A percentile compares a stretch with the other conserved stretches of the same genome.
Evolutionary conservation across 2,888 invertebrate genomes (phyloP).

Genomic region (Volucella bombylans): DNA sequence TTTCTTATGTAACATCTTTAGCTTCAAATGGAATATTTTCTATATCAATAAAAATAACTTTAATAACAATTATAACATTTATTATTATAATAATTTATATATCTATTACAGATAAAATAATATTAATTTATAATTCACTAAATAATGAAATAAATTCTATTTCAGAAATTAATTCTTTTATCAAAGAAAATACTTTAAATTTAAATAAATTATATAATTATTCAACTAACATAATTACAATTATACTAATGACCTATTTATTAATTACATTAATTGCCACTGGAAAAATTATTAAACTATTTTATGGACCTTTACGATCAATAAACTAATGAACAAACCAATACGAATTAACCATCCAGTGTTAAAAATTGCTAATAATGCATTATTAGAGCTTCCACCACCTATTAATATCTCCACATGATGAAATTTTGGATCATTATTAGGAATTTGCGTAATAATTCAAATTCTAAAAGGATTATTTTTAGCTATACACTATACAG

Average conservation of each 20-base stretch:
- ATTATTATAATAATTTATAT: constrained; percentile 76
- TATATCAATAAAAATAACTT: constrained; percentile 79
- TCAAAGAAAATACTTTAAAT: constrained; percentile 83
- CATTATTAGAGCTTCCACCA: constrained; percentile 85
- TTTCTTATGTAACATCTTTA: constrained; percentile 86
- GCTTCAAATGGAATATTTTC: constrained; percentile 86
- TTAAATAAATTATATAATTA: constrained; percentile 82
- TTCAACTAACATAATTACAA: constrained; percentile 81
- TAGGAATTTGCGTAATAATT: constrained; percentile 85
- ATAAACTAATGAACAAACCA: constrained; percentile 83
- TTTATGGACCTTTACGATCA: constrained; percentile 84
- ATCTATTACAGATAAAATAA: constrained; percentile 76
- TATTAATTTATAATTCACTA: constrained; percentile 80
- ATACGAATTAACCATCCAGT: constrained; percentile 83
- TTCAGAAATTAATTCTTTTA: constrained; percentile 76
- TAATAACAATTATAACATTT: constrained; percentile 73
- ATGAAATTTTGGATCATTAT: constrained; percentile 88
- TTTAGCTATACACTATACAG: constrained; percentile 87
- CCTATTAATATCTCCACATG: constrained; percentile 86
- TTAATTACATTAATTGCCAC: constrained; percentile 85
- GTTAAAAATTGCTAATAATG: constrained; percentile 85
- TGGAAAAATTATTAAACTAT: constrained; percentile 85
- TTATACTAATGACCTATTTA: constrained; percentile 85
- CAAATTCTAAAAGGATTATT: constrained; percentile 88
- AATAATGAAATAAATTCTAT: constrained; percentile 81